These are phyloP conservation scores for Enteromius anoplus DNA, from an alignment of 2,797 vertebrate species.

Conservation along the genomic window DNA sequence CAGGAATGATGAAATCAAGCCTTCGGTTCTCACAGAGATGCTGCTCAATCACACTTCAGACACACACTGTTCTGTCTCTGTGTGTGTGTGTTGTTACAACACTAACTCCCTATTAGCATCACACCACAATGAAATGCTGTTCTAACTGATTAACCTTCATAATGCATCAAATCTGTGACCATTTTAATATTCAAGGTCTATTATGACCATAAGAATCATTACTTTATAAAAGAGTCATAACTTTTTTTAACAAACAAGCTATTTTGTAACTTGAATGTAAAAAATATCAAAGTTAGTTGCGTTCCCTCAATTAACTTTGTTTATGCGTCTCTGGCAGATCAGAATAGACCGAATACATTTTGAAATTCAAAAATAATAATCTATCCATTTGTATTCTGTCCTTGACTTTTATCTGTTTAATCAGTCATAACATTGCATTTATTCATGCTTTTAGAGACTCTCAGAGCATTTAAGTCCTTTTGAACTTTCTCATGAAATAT, in stretches of 20 bases:
- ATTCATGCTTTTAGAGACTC: not conserved
- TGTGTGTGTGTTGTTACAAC: not conserved
- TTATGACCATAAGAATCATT: not conserved
- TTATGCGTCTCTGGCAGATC: not conserved
- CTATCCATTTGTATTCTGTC: not conserved
- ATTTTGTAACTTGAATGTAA: not conserved
- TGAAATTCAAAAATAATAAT: conserved; percentile 3
- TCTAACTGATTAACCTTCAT: not conserved
- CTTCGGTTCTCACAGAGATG: conserved; percentile 52
- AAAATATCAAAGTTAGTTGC: not conserved
- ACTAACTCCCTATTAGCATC: not conserved
- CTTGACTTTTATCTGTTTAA: not conserved
- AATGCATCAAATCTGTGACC: not conserved
- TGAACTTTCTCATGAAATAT: not conserved
- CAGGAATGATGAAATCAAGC: conserved; percentile 44
- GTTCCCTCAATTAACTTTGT: not conserved
- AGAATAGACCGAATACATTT: not conserved
- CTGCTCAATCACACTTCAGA: not conserved
- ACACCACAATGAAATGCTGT: not conserved
- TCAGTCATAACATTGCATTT: not conserved
- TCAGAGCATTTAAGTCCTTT: not conserved
- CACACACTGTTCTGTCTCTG: not conserved
- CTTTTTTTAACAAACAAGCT: not conserved
- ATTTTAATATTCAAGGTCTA: not conserved
- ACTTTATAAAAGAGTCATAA: not conserved